Conservation (phyloP, 2,797 vertebrate species). For the Helicolenus hilgendorfi region DNA sequence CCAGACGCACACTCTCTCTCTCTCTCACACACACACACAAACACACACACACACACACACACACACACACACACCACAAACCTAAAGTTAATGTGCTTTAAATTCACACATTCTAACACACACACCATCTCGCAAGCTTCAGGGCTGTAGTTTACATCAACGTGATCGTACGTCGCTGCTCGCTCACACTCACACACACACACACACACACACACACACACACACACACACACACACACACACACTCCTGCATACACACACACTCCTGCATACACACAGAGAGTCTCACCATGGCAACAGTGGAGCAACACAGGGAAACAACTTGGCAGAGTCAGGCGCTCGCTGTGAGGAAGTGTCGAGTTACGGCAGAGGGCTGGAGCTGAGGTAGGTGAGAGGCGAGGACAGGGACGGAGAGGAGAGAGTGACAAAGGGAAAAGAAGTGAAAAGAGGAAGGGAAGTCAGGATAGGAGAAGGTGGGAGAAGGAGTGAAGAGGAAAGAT, state of each 20-base stretch:
- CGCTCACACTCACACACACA: constrained; percentile 34
- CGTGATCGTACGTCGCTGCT: constrained; percentile 56
- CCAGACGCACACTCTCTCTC: background rate
- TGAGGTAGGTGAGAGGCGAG: constrained; percentile 65
- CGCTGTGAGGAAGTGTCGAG: constrained; percentile 89
- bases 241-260: constrained; percentile 28
- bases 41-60: background rate
- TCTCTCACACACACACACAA: background rate
- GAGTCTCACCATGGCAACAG: constrained; percentile 95
- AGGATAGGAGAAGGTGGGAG: background rate
- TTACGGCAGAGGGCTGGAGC: constrained; percentile 84
- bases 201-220: constrained; percentile 77
- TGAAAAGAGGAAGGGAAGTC: constrained; percentile 9
- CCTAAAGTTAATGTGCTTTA: constrained; percentile 40
- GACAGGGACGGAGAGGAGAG: constrained; percentile 60
- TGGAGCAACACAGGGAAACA: constrained; percentile 95
- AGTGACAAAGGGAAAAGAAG: constrained; percentile 43
- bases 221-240: constrained; percentile 86
- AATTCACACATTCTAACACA: constrained; percentile 44
- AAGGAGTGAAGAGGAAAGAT: background rate
- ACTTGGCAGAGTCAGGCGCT: constrained; percentile 91
- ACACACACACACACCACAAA: background rate
- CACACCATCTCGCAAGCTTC: constrained; percentile 49
- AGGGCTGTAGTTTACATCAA: constrained; percentile 71
- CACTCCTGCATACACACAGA: constrained; percentile 82